A percentile compares a stretch with the other conserved stretches of the same genome.
Evolutionary conservation across 2,888 invertebrate species (phyloP).

Genomic region (Drosophila limbata): DNA sequence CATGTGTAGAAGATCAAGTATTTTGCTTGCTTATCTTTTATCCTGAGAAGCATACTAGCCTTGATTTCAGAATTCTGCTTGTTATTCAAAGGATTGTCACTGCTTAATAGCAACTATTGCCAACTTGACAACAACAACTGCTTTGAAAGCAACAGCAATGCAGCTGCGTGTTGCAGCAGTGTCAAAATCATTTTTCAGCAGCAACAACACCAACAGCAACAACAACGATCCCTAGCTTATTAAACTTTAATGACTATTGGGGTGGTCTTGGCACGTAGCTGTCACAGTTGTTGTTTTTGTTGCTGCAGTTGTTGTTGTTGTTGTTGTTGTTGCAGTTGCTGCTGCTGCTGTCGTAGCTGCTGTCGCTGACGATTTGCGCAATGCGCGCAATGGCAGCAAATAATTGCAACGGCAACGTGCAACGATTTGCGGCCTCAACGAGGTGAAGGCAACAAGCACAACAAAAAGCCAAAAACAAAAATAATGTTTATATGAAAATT

Average conservation of each 20-base stretch:
- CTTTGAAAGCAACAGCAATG: slow-evolving; percentile 31
- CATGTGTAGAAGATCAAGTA: no score
- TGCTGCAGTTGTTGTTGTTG: slow-evolving; percentile 38
- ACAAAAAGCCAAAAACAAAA: slow-evolving; percentile 25
- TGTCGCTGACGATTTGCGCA: slow-evolving; percentile 65
- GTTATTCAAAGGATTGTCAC: not conserved
- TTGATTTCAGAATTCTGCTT: not conserved
- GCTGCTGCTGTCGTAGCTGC: slow-evolving; percentile 27
- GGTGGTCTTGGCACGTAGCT: slow-evolving; percentile 67
- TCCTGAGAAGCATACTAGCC: not conserved
- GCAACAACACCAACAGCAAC: slow-evolving; percentile 36
- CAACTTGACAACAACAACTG: slow-evolving; percentile 32
- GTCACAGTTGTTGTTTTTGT: slow-evolving; percentile 42
- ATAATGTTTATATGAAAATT: slow-evolving; percentile 75
- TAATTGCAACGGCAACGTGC: slow-evolving; percentile 77
- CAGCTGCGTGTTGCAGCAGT: slow-evolving; percentile 54
- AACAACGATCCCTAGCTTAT: slow-evolving; percentile 65
- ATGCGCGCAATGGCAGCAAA: slow-evolving; percentile 70
- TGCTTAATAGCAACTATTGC: slow-evolving; percentile 12
- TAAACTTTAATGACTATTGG: slow-evolving; percentile 72
- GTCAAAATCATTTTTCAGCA: slow-evolving; percentile 46
- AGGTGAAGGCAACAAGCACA: slow-evolving; percentile 70
- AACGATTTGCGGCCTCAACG: slow-evolving; percentile 79
- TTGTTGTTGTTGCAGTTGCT: slow-evolving; percentile 23
- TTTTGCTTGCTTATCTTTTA: not conserved